These are phyloP conservation scores for Megalops cyprinoides DNA, from an alignment of 2,797 vertebrate genomes.

Conservation along the genomic window DNA sequence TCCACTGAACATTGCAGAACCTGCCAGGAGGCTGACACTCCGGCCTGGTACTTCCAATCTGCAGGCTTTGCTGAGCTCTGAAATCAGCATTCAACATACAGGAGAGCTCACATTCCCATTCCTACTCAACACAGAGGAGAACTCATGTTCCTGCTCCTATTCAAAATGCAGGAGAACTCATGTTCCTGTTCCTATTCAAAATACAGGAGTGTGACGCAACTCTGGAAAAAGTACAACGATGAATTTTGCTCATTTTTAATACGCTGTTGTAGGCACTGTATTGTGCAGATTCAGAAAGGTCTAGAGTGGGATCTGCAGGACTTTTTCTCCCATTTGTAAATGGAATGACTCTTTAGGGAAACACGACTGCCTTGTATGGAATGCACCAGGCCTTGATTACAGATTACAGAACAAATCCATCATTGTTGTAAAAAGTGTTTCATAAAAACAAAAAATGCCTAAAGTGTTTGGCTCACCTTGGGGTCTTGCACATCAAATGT, in stretches of 20 bases:
- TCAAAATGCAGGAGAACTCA: neutral
- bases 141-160: neutral
- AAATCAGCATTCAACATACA: constrained; percentile 35
- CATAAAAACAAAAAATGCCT: neutral
- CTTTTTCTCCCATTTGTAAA: too few species aligned
- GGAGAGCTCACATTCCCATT: neutral
- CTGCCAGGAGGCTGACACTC: constrained; percentile 80
- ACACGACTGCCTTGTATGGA: too few species aligned
- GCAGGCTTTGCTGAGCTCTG: constrained; percentile 90
- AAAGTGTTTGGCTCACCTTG: constrained; percentile 73
- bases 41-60: constrained; percentile 91
- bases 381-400: too few species aligned
- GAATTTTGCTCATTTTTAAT: too few species aligned
- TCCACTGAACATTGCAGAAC: constrained; percentile 80
- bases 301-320: too few species aligned
- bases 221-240: too few species aligned
- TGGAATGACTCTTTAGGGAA: too few species aligned
- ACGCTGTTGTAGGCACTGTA: too few species aligned
- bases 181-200: neutral
- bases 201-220: too few species aligned
- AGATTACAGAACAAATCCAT: too few species aligned
- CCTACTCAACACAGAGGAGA: neutral
- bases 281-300: too few species aligned
- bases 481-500: constrained; percentile 87
- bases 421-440: neutral